Conservation (phyloP, 2,113 vertebrate genomes). For the Xyrauchen texanus region DNA sequence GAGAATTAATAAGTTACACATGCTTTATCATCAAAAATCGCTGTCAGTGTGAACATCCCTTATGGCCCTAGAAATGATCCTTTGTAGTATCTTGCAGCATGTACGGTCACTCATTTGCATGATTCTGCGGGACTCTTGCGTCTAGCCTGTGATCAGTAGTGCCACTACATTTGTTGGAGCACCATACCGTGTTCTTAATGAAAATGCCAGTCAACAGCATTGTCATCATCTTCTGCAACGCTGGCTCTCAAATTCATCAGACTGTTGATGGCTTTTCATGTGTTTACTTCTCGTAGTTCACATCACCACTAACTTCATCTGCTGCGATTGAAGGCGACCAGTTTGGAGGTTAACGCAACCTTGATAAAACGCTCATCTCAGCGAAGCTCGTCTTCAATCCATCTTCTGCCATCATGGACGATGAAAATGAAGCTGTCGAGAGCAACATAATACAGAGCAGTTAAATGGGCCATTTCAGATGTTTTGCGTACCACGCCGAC, state of each 20-base stretch:
- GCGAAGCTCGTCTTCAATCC: constrained; percentile 86
- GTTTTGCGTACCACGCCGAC: constrained; percentile 58
- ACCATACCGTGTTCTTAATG: constrained; percentile 53
- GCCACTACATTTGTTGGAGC: constrained; percentile 24
- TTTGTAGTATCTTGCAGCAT: background rate
- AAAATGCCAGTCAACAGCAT: constrained; percentile 51
- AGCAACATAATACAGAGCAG: constrained; percentile 78
- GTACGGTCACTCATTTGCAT: background rate
- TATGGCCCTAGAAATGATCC: background rate
- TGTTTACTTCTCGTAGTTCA: constrained; percentile 52
- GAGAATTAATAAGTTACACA: too few species aligned
- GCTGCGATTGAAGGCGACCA: constrained; percentile 59
- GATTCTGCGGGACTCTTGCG: background rate
- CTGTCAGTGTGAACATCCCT: too few species aligned
- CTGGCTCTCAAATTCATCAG: constrained; percentile 50
- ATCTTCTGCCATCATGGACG: constrained; percentile 92
- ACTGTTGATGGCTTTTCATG: constrained; percentile 40
- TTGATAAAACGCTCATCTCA: constrained; percentile 91
- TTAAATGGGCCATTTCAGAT: constrained; percentile 88
- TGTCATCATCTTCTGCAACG: constrained; percentile 37
- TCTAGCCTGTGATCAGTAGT: background rate
- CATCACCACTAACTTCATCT: constrained; percentile 69
- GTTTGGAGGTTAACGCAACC: constrained; percentile 85
- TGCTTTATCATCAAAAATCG: too few species aligned
- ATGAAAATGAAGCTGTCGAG: constrained; percentile 84